Evolutionary conservation across 2,888 invertebrate genomes (phyloP).

Genomic region (Drosophila niveifrons): DNA sequence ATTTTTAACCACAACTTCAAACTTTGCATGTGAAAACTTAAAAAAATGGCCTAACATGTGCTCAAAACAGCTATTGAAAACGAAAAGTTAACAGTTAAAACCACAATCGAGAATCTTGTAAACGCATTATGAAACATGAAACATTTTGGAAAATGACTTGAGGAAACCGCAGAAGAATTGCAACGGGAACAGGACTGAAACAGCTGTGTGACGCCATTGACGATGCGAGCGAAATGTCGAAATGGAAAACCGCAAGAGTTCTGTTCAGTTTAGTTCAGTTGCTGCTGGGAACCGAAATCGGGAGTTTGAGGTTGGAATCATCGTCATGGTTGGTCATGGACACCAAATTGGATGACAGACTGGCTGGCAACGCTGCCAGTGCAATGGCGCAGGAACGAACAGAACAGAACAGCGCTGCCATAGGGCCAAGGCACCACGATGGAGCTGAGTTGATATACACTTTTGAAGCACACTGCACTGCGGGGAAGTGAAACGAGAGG

Average conservation of each 20-base stretch:
- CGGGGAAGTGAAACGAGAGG: constrained; percentile 30
- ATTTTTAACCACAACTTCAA: constrained; percentile 1
- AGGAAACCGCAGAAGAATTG: constrained; percentile 56
- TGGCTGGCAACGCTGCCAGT: constrained; percentile 57
- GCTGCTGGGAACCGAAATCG: constrained; percentile 7
- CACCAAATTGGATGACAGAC: constrained; percentile 81
- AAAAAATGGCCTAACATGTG: constrained; percentile 7
- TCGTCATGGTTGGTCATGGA: constrained; percentile 83
- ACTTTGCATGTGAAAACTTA: constrained; percentile 2
- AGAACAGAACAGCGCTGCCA: constrained; percentile 44
- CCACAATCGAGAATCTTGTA: constrained; percentile 49
- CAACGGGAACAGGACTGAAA: constrained; percentile 27
- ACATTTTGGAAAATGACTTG: constrained; percentile 39
- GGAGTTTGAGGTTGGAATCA: constrained; percentile 45
- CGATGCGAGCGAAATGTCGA: constrained; percentile 60
- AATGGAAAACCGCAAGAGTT: constrained; percentile 55
- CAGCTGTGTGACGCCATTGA: constrained; percentile 64
- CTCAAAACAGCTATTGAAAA: constrained; percentile 18
- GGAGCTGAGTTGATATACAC: not conserved
- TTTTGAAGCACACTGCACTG: not conserved
- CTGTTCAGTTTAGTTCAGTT: constrained; percentile 31
- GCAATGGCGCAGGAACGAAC: constrained; percentile 63
- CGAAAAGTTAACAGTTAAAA: constrained; percentile 30
- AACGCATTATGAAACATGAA: constrained; percentile 44
- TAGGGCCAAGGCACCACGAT: constrained; percentile 37